Percentiles rank a stretch among this genome's conserved stretches.
phyloP scores from a whole-genome alignment of 2,797 vertebrate genomes.

The Anabacerthia variegaticeps region DNA sequence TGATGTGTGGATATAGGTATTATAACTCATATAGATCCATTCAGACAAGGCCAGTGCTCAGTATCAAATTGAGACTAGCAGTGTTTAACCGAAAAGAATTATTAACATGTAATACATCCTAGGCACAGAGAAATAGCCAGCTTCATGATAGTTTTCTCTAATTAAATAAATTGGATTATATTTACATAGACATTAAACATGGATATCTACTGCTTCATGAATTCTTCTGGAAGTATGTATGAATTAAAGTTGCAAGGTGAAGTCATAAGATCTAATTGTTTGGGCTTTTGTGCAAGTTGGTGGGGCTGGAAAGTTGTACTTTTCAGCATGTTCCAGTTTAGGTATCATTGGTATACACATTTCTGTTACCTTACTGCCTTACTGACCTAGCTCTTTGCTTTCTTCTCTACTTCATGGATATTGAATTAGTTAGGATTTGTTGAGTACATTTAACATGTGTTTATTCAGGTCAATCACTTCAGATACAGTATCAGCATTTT shows the following conservation, averaged over 20 bases:
- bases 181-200: background rate
- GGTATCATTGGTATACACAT: background rate
- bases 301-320: background rate
- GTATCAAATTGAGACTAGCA: background rate
- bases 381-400: background rate
- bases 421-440: constrained; percentile 18
- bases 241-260: background rate
- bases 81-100: background rate
- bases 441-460: constrained; percentile 15
- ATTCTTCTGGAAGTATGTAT: background rate
- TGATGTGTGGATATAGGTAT: background rate
- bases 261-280: background rate
- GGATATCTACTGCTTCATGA: background rate
- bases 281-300: background rate
- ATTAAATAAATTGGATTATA: background rate
- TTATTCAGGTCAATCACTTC: constrained; percentile 53
- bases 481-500: constrained; percentile 12
- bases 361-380: background rate
- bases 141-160: background rate
- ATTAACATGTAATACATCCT: background rate
- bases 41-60: background rate
- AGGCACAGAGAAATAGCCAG: background rate
- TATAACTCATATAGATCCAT: background rate
- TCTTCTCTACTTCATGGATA: background rate
- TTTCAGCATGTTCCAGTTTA: background rate